Conservation (phyloP, 2,888 invertebrate species). For the Drosophila subsilvestris region DNA sequence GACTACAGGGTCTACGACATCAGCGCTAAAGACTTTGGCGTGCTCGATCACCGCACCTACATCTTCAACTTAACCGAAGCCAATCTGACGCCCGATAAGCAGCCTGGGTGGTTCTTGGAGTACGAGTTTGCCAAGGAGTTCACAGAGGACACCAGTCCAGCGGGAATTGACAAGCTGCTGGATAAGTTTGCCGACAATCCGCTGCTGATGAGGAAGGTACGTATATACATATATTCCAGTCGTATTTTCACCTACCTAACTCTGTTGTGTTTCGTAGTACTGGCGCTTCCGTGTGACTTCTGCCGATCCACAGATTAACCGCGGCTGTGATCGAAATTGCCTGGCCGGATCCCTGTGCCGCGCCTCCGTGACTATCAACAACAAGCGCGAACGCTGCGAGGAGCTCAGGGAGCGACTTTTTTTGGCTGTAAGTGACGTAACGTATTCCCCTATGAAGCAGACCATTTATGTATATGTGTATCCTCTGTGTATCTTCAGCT, state of each 20-base stretch:
- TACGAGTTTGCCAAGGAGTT: conserved; percentile 90
- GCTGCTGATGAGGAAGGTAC: conserved; percentile 71
- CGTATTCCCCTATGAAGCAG: accelerated
- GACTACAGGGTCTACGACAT: conserved; percentile 91
- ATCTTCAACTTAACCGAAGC: conserved; percentile 90
- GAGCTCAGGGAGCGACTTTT: conserved; percentile 60
- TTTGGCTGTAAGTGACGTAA: conserved; percentile 60
- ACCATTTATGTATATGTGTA: neutral
- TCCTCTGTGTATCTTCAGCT: conserved; percentile 41
- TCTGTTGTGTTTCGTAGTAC: conserved; percentile 38
- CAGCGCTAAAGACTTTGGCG: conserved; percentile 86
- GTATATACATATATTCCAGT: neutral
- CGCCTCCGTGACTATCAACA: conserved; percentile 72
- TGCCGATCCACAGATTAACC: conserved; percentile 69
- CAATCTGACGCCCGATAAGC: conserved; percentile 85
- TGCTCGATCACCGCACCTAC: conserved; percentile 88
- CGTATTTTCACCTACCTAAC: neutral
- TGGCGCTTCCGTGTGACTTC: conserved; percentile 74
- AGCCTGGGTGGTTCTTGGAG: conserved; percentile 90
- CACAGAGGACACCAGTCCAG: conserved; percentile 87
- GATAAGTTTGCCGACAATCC: conserved; percentile 85
- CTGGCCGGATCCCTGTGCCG: conserved; percentile 71
- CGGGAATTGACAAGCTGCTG: conserved; percentile 87
- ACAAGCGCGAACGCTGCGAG: conserved; percentile 70
- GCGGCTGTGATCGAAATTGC: conserved; percentile 75